These are phyloP conservation scores for Elachura formosa DNA, from an alignment of 2,113 vertebrate species.

Conservation along the genomic window DNA sequence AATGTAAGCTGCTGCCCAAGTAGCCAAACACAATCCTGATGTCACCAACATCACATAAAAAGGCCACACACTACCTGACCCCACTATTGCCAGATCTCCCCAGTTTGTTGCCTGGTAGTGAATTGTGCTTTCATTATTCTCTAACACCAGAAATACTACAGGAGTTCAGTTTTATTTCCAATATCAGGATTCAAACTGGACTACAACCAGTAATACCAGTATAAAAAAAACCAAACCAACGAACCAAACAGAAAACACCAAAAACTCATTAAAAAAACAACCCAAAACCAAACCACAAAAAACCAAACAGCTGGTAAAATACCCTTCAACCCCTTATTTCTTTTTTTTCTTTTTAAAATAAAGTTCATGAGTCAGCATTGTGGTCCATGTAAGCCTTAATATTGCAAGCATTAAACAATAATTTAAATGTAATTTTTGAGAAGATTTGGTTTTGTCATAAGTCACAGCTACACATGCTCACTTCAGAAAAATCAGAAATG, in stretches of 20 bases:
- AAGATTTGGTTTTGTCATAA: not conserved
- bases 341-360: not conserved
- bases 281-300: not conserved
- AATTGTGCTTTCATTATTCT: not conserved
- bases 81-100: not conserved
- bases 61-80: not conserved
- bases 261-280: not conserved
- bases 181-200: not conserved
- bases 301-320: not conserved
- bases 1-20: not conserved
- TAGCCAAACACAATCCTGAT: not conserved
- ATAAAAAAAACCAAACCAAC: not conserved
- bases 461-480: not conserved
- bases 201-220: not conserved
- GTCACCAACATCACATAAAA: not conserved
- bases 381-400: not conserved
- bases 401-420: not conserved
- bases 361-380: not conserved
- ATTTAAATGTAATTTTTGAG: not conserved
- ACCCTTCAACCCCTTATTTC: too few species aligned
- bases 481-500: not conserved
- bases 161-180: not conserved
- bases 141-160: not conserved
- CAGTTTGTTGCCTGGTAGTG: rapidly evolving
- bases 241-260: not conserved